Evolutionary conservation across 2,888 invertebrate species (phyloP), one percentile per base, ranked within the genome.

Genomic region (Abrostola tripartita): DNA sequence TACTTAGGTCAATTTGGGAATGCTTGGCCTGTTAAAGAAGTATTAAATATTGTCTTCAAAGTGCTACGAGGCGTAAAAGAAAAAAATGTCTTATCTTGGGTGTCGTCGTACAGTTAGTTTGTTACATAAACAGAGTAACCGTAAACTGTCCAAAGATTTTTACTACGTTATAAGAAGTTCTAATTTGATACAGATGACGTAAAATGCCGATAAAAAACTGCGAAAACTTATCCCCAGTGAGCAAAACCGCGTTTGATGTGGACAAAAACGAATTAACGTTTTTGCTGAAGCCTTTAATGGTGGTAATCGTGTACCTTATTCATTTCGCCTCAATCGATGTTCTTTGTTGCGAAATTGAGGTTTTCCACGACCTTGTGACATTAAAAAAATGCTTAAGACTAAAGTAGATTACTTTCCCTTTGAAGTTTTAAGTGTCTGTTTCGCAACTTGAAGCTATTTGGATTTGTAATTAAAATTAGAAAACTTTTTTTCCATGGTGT

Each of bases 341-440:
- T 86, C 85, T 84, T 82, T 86, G 86, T 86, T 84, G 83, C 82
- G 73, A 85, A 85, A 82, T 81, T 80, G 80, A 77, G 82, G 85
- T 84, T 87, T 86, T 80, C 77, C 79, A 76, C 78, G 84, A 85
- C 87, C 88, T 88, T 87, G 84, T 71, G 63, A 68, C 68, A 76
- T 78, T 81, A 81, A 80, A 83, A 75, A 78, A 78, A 65, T 68
- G 62, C 67, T 80, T 66, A 68, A 76, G 76, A 81, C 79, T 71
- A 72, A 84, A 85, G 80, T 83, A 75, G 84, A 87, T 86, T 85
- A 85, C 86, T 87, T 89, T 89, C 85, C 73, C 82, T 88, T 87
- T 84, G 82, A 84, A 81, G 83, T 84, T 82, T 78, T 79, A 83
- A 84, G 81, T 85, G 81, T 82, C 79, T 82, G 73, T 82, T 78